These are phyloP conservation scores for Cactoblastis cactorum DNA, from an alignment of 2,888 invertebrate species.

Conservation along the genomic window DNA sequence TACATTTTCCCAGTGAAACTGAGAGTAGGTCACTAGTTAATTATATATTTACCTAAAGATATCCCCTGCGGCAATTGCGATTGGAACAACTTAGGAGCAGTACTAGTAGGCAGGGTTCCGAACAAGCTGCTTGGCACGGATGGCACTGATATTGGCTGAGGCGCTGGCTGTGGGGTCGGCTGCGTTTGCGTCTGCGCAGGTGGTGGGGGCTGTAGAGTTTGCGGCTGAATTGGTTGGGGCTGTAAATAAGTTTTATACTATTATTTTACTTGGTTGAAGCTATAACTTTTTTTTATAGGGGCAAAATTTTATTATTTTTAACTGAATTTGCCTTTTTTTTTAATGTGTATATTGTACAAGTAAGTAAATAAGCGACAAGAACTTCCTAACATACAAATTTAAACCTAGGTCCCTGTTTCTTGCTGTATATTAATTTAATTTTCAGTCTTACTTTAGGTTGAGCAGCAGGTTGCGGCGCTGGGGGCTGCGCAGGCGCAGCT, in stretches of 20 bases:
- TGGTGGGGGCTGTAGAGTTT: neutral
- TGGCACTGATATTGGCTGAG: slow-evolving; percentile 16
- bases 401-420: too few relatives aligned
- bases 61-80: slow-evolving; percentile 23
- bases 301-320: too few relatives aligned
- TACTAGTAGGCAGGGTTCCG: neutral
- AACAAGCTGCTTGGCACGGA: neutral
- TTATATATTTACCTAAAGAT: neutral
- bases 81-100: slow-evolving; percentile 9
- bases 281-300: too few relatives aligned
- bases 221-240: slow-evolving; percentile 19
- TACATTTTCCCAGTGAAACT: too few relatives aligned
- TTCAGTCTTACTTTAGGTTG: slow-evolving; percentile 26
- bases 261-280: too few relatives aligned
- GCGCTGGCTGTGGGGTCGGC: slow-evolving; percentile 18
- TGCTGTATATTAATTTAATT: too few relatives aligned
- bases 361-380: too few relatives aligned
- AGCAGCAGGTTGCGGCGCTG: slow-evolving; percentile 16
- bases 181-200: slow-evolving; percentile 6
- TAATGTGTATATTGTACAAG: too few relatives aligned
- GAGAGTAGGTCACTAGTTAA: neutral
- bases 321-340: too few relatives aligned
- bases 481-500: slow-evolving; percentile 33
- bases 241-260: too few relatives aligned
- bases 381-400: too few relatives aligned